phyloP scores from a whole-genome alignment of 2,113 vertebrate species.

The Thinocorus orbignyianus region DNA sequence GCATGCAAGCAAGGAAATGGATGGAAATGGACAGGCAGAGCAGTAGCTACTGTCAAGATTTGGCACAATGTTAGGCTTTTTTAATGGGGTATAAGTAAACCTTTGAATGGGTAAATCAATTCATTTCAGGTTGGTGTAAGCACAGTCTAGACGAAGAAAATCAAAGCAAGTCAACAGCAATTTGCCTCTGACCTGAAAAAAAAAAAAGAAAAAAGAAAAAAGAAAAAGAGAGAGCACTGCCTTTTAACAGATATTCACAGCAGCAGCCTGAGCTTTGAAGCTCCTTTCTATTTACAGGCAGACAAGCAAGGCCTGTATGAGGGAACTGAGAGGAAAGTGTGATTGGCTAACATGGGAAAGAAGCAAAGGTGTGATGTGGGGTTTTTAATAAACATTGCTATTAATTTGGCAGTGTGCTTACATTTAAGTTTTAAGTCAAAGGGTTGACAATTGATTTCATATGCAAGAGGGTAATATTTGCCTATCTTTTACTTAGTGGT shows the following conservation, averaged over 20 bases:
- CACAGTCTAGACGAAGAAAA: slow-evolving; percentile 33
- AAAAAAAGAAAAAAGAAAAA: background rate
- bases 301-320: background rate
- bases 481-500: background rate
- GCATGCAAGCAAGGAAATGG: background rate
- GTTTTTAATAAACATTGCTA: background rate
- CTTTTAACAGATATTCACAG: slow-evolving; percentile 15
- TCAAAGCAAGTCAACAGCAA: slow-evolving; percentile 31
- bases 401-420: background rate
- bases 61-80: background rate
- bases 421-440: background rate
- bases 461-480: background rate
- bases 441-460: background rate
- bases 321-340: background rate
- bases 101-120: background rate
- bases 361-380: background rate
- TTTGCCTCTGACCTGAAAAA: slow-evolving; percentile 34
- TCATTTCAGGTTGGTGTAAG: slow-evolving; percentile 2
- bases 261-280: slow-evolving; percentile 37
- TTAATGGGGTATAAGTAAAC: background rate
- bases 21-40: background rate
- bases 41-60: background rate
- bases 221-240: background rate
- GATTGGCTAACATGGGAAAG: background rate
- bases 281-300: slow-evolving; percentile 22